Conservation (phyloP, 2,888 invertebrate genomes). For the Pteria penguin region DNA sequence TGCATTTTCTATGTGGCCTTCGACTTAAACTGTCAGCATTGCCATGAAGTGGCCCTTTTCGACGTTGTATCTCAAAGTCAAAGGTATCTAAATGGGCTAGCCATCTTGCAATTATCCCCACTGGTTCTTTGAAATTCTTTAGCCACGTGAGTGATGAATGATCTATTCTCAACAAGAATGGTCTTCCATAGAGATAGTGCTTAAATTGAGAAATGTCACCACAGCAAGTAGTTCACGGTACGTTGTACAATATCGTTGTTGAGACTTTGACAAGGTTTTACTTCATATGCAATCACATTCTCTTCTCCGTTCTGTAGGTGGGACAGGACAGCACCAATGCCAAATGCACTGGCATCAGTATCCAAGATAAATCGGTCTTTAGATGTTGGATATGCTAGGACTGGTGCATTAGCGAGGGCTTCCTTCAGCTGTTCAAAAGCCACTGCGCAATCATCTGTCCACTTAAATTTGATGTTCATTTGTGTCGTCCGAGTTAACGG, state of each 20-base stretch:
- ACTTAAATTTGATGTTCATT: slow-evolving; percentile 17
- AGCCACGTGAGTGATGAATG: slow-evolving; percentile 52
- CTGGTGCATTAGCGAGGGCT: slow-evolving; percentile 9
- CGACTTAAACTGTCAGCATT: slow-evolving; percentile 29
- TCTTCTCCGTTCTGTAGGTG: slow-evolving; percentile 8
- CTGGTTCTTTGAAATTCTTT: slow-evolving; percentile 45
- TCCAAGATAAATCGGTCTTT: slow-evolving; percentile 45
- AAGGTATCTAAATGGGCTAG: slow-evolving; percentile 33
- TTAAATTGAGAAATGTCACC: slow-evolving; percentile 32
- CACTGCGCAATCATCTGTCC: slow-evolving; percentile 26
- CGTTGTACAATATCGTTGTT: slow-evolving; percentile 19
- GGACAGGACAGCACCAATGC: slow-evolving; percentile 50
- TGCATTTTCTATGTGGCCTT: neutral
- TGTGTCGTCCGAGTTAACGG: neutral
- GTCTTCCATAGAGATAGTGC: slow-evolving; percentile 50
- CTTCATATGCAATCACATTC: slow-evolving; percentile 30
- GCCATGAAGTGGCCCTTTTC: slow-evolving; percentile 23
- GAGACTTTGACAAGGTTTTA: slow-evolving; percentile 22
- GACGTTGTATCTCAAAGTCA: slow-evolving; percentile 25
- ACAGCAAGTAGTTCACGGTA: slow-evolving; percentile 27
- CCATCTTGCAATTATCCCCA: slow-evolving; percentile 21
- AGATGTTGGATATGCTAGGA: slow-evolving; percentile 29
- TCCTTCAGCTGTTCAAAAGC: slow-evolving; percentile 33
- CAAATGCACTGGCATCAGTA: slow-evolving; percentile 51
- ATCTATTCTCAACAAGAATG: slow-evolving; percentile 52